Base-by-base conservation (phyloP, 2,888 invertebrate species). In the Mayetiola destructor region DNA sequence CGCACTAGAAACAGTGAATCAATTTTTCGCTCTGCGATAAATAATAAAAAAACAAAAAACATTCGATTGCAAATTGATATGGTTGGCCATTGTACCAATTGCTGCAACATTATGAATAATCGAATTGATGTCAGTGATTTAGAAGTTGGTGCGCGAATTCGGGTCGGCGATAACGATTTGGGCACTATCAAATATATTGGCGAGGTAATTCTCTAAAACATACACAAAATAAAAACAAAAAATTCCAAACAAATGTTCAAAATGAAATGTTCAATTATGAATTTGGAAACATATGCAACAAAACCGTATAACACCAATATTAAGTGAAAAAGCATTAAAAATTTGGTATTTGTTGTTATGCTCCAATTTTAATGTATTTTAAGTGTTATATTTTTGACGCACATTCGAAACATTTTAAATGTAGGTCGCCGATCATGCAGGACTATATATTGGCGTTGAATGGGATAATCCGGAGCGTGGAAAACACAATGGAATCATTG, bases 381-480 rank as follows among this genome's bases (percentile, higher is more conserved):
- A 9, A 42, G 21, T 9, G 42, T 3, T 12, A 12, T 42, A 14
- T 23, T 23, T 42, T 21, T 42, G 23, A 42, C 12, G 2, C n/a
- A 6, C 39, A 23, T 3, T n/a, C 27, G 48, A 9, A n/a, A n/a
- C n/a, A n/a, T n/a, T n/a, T n/a, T 36, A 30, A 21, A 37, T n/a
- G 16, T 57, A 73, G 73, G 79, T 81, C 56, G 78, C 80, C 60
- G 83, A 84, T 0, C 78, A 84, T 64, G 73, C 77, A 58, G 87
- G 87, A 42, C 68, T 75, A 30, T 96, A 95, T 96, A 76, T 91
- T 58, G 97, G 97, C 1, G 80, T 97, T n/a, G 96, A 97, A 69
- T 97, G 96, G 96, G 96, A 97, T 69, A 84, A 92, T 65, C 77
- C 81, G 3, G 72, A 75, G 8, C 77, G 96, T 64, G 97, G 97